Conservation (phyloP, 2,113 vertebrate genomes). For the Chelonoidis abingdonii region DNA sequence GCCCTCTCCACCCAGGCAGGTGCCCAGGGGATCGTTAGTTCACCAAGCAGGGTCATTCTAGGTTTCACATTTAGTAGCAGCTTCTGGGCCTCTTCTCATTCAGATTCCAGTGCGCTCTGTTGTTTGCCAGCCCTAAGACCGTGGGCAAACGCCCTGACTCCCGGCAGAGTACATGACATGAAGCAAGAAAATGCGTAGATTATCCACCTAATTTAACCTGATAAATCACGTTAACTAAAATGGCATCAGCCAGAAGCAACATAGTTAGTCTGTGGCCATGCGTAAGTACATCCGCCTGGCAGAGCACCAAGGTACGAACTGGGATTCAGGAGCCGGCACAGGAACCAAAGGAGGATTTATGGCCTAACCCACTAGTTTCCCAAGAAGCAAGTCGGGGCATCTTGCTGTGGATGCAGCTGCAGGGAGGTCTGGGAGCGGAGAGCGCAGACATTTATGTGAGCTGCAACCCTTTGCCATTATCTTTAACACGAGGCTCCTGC, state of each 20-base stretch:
- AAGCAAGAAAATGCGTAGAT: accelerated
- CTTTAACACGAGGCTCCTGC: too few species aligned
- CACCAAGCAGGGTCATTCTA: too few species aligned
- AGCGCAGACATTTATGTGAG: too few species aligned
- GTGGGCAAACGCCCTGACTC: neutral
- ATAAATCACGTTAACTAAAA: neutral
- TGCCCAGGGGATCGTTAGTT: neutral
- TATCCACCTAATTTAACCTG: neutral
- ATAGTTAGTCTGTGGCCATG: neutral
- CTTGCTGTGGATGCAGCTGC: neutral
- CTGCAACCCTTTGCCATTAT: neutral
- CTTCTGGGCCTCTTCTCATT: too few species aligned
- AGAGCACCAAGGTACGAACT: neutral
- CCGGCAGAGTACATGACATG: accelerated
- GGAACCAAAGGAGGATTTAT: neutral
- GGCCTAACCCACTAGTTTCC: neutral
- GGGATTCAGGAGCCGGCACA: neutral
- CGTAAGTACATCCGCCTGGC: accelerated
- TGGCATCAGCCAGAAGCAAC: neutral
- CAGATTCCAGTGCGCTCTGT: too few species aligned
- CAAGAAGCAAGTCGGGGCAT: neutral
- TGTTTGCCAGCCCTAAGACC: neutral
- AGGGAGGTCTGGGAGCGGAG: neutral
- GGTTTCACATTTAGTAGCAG: neutral
- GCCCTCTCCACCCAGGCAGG: neutral